Evolutionary conservation across 2,888 invertebrate species (phyloP).

Genomic region (Micoletzkya japonica): DNA sequence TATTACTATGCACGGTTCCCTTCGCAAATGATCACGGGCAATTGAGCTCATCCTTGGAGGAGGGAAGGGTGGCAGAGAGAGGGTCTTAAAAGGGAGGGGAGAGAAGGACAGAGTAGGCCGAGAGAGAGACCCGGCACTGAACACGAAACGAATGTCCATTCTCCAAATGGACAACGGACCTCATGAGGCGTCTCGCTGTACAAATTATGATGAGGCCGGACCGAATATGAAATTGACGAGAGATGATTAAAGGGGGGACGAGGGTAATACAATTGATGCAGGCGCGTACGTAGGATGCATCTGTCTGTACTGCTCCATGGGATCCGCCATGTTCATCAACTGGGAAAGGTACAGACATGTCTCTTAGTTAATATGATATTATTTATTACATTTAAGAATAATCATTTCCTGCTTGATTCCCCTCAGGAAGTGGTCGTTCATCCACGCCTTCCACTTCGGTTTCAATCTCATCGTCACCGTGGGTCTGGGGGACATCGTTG

Average conservation of each 20-base stretch:
- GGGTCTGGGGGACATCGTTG: conserved; percentile 63
- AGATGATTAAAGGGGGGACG: background rate
- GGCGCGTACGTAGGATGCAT: conserved; percentile 64
- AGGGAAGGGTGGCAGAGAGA: no score
- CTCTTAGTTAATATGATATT: background rate
- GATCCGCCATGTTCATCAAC: conserved; percentile 63
- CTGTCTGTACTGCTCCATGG: conserved; percentile 63
- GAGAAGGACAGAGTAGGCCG: background rate
- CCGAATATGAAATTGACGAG: no score
- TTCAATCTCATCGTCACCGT: conserved; percentile 65
- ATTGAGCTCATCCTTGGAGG: no score
- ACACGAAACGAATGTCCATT: background rate
- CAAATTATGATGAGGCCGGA: no score
- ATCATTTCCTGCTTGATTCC: no score
- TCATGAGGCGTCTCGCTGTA: no score
- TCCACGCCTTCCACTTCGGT: conserved; percentile 64
- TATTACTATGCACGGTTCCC: conserved; percentile 5
- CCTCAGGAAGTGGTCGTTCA: conserved; percentile 61
- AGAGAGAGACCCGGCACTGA: background rate
- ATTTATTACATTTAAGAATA: background rate
- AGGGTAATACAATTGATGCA: conserved; percentile 32
- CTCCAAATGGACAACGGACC: no score
- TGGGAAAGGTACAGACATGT: conserved; percentile 51
- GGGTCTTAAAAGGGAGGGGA: background rate
- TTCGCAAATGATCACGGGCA: background rate